Conservation (phyloP, 2,888 invertebrate genomes). For the Lydus trimaculatus region DNA sequence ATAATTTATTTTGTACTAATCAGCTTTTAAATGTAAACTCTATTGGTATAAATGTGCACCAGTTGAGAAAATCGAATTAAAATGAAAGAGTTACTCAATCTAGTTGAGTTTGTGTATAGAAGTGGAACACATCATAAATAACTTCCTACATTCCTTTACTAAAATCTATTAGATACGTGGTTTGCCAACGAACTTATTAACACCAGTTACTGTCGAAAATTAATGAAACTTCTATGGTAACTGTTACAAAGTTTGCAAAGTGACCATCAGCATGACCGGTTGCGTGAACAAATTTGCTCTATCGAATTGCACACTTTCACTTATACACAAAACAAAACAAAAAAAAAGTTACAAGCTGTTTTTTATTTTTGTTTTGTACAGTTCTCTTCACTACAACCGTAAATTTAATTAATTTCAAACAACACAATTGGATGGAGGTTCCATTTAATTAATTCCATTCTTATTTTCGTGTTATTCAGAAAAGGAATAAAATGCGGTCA, state of each 20-base stretch:
- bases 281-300: neutral
- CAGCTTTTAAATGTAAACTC: neutral
- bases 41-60: neutral
- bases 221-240: constrained; percentile 1
- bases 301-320: neutral
- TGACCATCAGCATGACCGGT: neutral
- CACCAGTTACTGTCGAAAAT: neutral
- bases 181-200: neutral
- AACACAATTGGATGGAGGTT: neutral
- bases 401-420: no score
- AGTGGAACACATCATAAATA: neutral
- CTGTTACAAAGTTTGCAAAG: neutral
- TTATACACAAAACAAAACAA: neutral
- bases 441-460: neutral
- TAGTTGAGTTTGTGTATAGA: neutral
- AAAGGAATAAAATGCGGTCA: no score
- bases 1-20: neutral
- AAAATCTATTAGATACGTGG: neutral
- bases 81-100: neutral
- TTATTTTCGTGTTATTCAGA: neutral
- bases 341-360: no score
- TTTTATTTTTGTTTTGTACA: neutral
- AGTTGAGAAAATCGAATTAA: neutral
- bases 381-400: no score
- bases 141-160: neutral